Base-by-base conservation (phyloP, 2,797 vertebrate genomes). In the Melopsittacus undulatus region DNA sequence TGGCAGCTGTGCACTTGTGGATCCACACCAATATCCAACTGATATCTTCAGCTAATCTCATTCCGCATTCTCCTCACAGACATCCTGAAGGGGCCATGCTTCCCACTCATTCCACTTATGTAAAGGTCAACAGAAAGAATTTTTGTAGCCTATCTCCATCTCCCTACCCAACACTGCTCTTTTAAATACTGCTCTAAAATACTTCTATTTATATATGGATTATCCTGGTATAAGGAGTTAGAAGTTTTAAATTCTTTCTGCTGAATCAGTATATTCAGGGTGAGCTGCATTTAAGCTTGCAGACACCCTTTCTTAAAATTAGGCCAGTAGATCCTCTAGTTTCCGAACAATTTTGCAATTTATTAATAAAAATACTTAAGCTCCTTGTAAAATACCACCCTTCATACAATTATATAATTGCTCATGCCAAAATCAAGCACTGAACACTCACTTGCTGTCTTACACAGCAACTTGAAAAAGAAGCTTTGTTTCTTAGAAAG, bases 41-140 rank as follows among this genome's bases (percentile, higher is more conserved):
- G 80, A 79, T 36, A 88, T 82, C 29, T 90, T 88, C 68, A 77
- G 38, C 88, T 96, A 94, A 94, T 96, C 94, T 76, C 85, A 86
- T 85, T 77, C 91, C 96, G 87, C 87, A 95, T 94, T 92, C 91
- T 91, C 59, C 23, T 90, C 38, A 56, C 0, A n/a, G 21, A 30
- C 21, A 2, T 80, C 64, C 83, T 76, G 14, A 93, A 95, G 15
- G 43, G 23, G 38, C 86, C 36, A 54, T 1, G 0, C 10, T 92
- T 36, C n/a, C 32, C 30, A 59, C 48, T 84, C 56, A 88, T 81
- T 93, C 87, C 82, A 96, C 40, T 74, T 90, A 96, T 91, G 91
- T 92, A 82, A 90, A 94, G 82, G 83, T 83, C 94, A 94, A 94
- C 13, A 74, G 67, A 90, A 96, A 86, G 79, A 92, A 94, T 94